Conservation (phyloP, 2,888 invertebrate species). For the Lordiphosa fenestrarum region DNA sequence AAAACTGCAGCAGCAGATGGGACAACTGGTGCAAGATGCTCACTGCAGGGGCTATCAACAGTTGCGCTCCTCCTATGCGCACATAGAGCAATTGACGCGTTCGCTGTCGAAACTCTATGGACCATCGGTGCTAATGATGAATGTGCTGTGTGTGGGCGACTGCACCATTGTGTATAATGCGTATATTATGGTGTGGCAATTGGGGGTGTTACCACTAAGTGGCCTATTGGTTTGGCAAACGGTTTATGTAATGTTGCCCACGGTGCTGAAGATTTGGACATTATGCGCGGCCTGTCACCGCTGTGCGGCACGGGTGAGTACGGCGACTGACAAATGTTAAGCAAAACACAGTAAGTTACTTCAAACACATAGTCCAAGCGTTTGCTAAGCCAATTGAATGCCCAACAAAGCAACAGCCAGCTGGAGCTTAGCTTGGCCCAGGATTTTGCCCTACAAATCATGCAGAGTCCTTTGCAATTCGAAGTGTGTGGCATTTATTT, state of each 20-base stretch:
- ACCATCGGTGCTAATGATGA: constrained; percentile 50
- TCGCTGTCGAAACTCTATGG: constrained; percentile 48
- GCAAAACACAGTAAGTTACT: not conserved
- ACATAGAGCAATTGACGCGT: constrained; percentile 37
- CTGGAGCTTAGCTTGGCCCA: constrained; percentile 30
- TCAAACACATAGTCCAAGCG: constrained; percentile 29
- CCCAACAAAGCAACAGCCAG: not conserved
- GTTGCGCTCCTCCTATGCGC: constrained; percentile 39
- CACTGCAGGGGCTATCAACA: constrained; percentile 1
- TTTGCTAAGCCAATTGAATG: constrained; percentile 33
- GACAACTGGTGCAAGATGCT: too few relatives aligned
- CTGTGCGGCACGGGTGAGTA: constrained; percentile 45
- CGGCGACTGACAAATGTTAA: not conserved
- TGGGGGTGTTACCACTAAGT: not conserved
- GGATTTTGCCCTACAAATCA: constrained; percentile 59
- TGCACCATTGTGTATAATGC: constrained; percentile 47
- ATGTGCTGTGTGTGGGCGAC: constrained; percentile 58
- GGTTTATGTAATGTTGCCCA: constrained; percentile 33
- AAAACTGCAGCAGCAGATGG: constrained; percentile 19
- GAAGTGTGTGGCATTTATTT: constrained; percentile 58
- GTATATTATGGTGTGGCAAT: constrained; percentile 34
- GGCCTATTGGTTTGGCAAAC: constrained; percentile 23
- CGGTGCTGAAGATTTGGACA: constrained; percentile 44
- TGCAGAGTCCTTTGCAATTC: constrained; percentile 58
- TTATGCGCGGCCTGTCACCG: constrained; percentile 47